These are phyloP conservation scores for Salarias fasciatus DNA, from an alignment of 2,797 vertebrate genomes.

Conservation along the genomic window DNA sequence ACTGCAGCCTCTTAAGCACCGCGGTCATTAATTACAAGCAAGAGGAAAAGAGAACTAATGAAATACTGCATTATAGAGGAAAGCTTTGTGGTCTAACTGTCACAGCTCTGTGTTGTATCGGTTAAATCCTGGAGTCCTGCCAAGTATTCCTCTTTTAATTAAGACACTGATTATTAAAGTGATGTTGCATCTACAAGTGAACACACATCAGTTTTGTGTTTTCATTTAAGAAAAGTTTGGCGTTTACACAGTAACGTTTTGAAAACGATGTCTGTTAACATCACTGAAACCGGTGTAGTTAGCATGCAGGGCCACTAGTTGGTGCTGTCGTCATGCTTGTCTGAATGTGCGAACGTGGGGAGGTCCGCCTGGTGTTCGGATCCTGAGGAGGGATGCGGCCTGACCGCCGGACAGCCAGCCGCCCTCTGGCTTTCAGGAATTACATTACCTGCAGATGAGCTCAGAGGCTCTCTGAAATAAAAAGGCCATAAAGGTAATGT, in stretches of 20 bases:
- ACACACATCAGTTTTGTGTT: too few species aligned
- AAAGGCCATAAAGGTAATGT: conserved; percentile 74
- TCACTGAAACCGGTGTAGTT: too few species aligned
- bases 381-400: conserved; percentile 50
- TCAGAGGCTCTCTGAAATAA: conserved; percentile 53
- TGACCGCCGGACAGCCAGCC: conserved; percentile 43
- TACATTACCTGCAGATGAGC: conserved; percentile 65
- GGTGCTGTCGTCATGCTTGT: too few species aligned
- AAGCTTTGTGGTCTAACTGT: conserved; percentile 21
- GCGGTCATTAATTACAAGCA: conserved; percentile 66
- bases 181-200: too few species aligned
- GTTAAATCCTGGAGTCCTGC: neutral
- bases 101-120: neutral
- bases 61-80: conserved; percentile 48
- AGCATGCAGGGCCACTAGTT: too few species aligned
- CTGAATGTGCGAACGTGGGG: too few species aligned
- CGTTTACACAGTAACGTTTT: too few species aligned
- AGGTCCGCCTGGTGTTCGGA: neutral
- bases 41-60: conserved; percentile 44
- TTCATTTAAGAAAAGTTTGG: too few species aligned
- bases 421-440: conserved; percentile 57
- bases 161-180: too few species aligned
- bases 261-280: too few species aligned
- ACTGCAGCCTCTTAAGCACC: conserved; percentile 58
- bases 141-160: neutral